Evolutionary conservation across 2,888 invertebrate species (phyloP), one percentile per base, ranked within the genome.

Genomic region (Drosophila heteroneura): DNA sequence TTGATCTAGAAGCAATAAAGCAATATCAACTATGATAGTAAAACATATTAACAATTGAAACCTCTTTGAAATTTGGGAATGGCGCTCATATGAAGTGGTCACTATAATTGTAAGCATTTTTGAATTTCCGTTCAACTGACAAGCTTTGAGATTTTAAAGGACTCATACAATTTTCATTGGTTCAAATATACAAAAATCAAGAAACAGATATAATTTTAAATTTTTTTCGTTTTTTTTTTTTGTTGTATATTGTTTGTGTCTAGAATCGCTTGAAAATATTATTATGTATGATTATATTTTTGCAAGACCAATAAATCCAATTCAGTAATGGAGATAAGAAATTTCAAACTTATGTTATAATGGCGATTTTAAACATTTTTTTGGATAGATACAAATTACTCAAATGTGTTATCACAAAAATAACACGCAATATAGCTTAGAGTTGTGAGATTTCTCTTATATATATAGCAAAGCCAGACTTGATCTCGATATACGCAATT

Each of bases 1-100:
- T 81, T 85, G 76, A 83, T 83, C 66, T 88, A 85, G 88, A 78
- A 85, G 87, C 85, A 85, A 82, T 84, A 84, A 83, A 82, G 86
- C 75, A 81, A 83, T 85, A 85, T 74, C 65, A 82, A 70, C 79
- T 74, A 76, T 75, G 76, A 71, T 81, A 85, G 65, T 74, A 70
- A 81, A 76, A 77, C 56, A 64, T 60, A 59, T 5, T 28, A 64
- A 44, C 5, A 28, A 33, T 7, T 10, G 12, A 35, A 35, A n/a
- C 22, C 26, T 44, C 19, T 41, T 52, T 58, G 5, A 5, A 51
- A n/a, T 19, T 44, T 53, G n/a, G 35, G 41, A 30, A 6, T n/a
- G 5, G 14, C 30, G 2, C 4, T 26, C 19, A n/a, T 19, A 19
- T 28, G 19, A 37, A 16, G 7, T 53, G 14, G 2, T 22, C 1